phyloP scores from a whole-genome alignment of 2,113 vertebrate genomes.

The Recurvirostra avosetta region DNA sequence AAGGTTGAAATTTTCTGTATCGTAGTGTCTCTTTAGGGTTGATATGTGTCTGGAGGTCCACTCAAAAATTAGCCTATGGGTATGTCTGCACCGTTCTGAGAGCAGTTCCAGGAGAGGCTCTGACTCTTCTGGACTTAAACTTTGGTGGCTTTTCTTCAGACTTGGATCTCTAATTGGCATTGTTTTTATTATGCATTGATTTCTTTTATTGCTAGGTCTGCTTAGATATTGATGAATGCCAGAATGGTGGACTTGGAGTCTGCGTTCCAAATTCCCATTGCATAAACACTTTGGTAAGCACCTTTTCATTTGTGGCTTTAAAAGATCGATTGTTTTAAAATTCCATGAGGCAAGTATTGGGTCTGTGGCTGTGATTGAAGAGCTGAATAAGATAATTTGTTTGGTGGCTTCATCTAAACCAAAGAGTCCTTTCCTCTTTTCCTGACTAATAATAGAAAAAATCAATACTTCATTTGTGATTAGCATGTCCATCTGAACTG shows the following conservation, averaged over 20 bases:
- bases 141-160: background rate
- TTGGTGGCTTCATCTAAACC: background rate
- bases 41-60: background rate
- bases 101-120: background rate
- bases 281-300: constrained; percentile 88
- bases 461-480: background rate
- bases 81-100: background rate
- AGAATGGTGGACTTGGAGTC: constrained; percentile 77
- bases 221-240: constrained; percentile 90
- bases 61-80: background rate
- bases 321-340: background rate
- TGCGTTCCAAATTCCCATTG: constrained; percentile 90
- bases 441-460: background rate
- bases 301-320: background rate
- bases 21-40: background rate
- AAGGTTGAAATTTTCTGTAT: background rate
- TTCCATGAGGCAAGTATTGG: background rate
- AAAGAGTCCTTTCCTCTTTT: background rate
- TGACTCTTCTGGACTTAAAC: background rate
- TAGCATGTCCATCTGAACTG: background rate
- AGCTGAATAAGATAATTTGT: background rate
- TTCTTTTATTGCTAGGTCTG: constrained; percentile 67
- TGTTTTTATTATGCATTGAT: background rate
- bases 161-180: background rate
- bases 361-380: background rate